Evolutionary conservation across 2,113 vertebrate genomes (phyloP).

Genomic region (Bos taurus): DNA sequence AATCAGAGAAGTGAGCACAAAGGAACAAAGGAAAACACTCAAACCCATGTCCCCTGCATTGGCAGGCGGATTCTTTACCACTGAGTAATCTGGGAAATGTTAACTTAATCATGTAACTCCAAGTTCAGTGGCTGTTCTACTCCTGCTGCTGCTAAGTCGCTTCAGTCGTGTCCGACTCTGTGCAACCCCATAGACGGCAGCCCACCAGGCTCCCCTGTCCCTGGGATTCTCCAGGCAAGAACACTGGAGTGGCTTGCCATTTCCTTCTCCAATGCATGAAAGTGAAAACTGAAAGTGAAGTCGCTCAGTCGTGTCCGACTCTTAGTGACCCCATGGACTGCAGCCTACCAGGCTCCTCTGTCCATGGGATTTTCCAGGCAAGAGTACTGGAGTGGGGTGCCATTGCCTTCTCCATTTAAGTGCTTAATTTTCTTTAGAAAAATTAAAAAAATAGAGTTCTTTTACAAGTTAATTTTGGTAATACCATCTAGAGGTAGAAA

Average conservation of each 20-base stretch:
- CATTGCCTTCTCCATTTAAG: background rate
- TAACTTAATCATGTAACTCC: too few relatives aligned
- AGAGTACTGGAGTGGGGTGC: background rate
- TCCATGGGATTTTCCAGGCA: background rate
- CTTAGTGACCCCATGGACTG: background rate
- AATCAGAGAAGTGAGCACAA: background rate
- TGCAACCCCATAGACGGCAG: fast-evolving
- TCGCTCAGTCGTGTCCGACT: fast-evolving
- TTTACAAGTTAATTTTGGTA: background rate
- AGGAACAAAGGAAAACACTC: background rate
- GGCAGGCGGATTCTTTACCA: too few relatives aligned
- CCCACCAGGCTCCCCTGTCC: background rate
- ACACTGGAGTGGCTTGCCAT: background rate
- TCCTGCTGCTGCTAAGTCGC: too few relatives aligned
- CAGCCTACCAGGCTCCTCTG: background rate
- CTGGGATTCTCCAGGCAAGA: background rate
- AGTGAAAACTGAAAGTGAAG: background rate
- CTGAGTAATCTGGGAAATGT: too few relatives aligned
- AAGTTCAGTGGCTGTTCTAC: too few relatives aligned
- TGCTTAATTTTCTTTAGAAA: background rate
- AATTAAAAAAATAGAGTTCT: background rate
- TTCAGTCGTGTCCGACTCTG: background rate
- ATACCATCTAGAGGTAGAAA: background rate
- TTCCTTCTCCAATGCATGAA: background rate
- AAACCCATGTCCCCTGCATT: too few relatives aligned